Base-by-base conservation (phyloP, 2,888 invertebrate genomes). In the Phania funesta region DNA sequence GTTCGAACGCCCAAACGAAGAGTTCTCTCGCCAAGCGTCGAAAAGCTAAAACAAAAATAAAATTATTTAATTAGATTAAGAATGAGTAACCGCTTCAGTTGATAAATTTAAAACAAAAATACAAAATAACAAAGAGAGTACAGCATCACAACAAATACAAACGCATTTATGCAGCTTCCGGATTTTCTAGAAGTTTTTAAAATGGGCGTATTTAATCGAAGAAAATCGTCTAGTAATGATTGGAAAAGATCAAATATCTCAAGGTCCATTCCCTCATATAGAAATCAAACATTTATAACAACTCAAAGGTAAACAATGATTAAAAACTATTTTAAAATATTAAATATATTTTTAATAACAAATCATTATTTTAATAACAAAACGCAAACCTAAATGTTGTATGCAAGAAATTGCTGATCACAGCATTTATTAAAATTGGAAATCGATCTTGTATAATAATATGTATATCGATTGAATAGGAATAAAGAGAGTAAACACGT, bases 211-310 rank as follows among this genome's bases (percentile, higher is more conserved):
- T 16, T 44, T 44, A n/a, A 16, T 32, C 71, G 20, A 9, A 67
- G 35, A 24, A 62, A 35, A 54, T 8, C 62, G 13, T 54, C 41
- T 16, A 67, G 67, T 54, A 16, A 48, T 24, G 77, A 83, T 5
- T 89, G 90, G 89, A 88, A 85, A 18, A 85, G 85, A 6, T 87
- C 89, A 2, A 86, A 86, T 16, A 89, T 91, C 68, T 87, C 89
- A 1, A 85, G 84, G 5, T 90, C 86, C 35, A 90, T 87, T 84
- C 91, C 91, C 9, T 86, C 86, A 18, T 90, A 90, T 84, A 87
- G 91, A 0, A 86, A 84, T 16, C 73, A 81, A 0, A 67, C 32
- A 6, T 79, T 86, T n/a, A 79, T 86, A 3, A 86, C 85, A 20
- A 74, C 84, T 13, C 84, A 86, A 75, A 87, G 89, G 90, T 90